These are phyloP conservation scores for Sebastiscus tertius DNA, from an alignment of 2,797 vertebrate species.

Conservation along the genomic window DNA sequence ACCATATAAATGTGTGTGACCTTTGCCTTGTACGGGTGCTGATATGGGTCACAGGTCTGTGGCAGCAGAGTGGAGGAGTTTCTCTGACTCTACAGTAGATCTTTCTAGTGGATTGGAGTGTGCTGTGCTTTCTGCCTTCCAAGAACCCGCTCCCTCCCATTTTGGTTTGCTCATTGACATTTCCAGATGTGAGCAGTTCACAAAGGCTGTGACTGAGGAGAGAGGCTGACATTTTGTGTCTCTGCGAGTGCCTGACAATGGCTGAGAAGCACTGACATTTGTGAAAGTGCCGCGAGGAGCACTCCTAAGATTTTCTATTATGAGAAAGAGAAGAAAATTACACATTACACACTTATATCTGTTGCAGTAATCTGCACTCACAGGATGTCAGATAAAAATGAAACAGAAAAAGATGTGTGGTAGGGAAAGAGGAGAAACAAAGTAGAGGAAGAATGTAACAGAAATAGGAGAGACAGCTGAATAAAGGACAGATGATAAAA, in stretches of 20 bases:
- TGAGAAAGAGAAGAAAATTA: slow-evolving; percentile 61
- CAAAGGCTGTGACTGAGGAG: slow-evolving; percentile 69
- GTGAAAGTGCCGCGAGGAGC: slow-evolving; percentile 60
- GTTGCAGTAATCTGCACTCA: slow-evolving; percentile 57
- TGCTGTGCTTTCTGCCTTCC: slow-evolving; percentile 36
- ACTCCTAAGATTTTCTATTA: slow-evolving; percentile 54
- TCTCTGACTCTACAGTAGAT: slow-evolving; percentile 9
- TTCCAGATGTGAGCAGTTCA: slow-evolving; percentile 75
- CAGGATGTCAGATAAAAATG: slow-evolving; percentile 48
- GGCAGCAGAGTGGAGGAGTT: slow-evolving; percentile 10
- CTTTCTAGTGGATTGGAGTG: slow-evolving; percentile 25
- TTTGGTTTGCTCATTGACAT: slow-evolving; percentile 76
- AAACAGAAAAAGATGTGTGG: slow-evolving; percentile 25
- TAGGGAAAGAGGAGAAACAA: slow-evolving; percentile 20
- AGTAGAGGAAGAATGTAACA: slow-evolving; percentile 22
- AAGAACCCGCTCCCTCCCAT: slow-evolving; percentile 38
- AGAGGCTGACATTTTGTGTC: slow-evolving; percentile 77
- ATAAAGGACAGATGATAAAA: slow-evolving; percentile 53
- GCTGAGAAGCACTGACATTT: slow-evolving; percentile 79
- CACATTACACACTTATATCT: slow-evolving; percentile 56
- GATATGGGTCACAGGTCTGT: slow-evolving; percentile 18
- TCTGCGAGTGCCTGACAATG: slow-evolving; percentile 62
- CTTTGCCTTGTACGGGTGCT: not conserved
- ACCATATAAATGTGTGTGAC: not conserved
- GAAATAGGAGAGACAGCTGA: slow-evolving; percentile 27